Evolutionary conservation across 2,113 vertebrate genomes (phyloP), one percentile per base, ranked within the genome.

Genomic region (zebrafish (Danio rerio)): DNA sequence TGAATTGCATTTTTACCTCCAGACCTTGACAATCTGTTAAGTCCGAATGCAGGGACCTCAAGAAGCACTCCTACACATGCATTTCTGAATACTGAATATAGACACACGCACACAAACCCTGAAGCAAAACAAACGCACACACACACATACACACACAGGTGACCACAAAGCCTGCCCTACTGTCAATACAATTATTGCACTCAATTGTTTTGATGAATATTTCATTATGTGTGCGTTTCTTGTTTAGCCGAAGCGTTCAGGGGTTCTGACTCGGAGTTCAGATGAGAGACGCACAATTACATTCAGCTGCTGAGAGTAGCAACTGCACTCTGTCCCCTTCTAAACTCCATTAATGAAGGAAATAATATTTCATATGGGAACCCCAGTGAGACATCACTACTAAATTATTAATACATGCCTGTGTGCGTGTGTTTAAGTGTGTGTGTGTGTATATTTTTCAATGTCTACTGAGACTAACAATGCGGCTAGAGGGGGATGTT

Each of bases 161-260:
- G 73, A 86, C 65, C 59, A 40, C 63, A 9, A 73, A 83, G 11
- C 50, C 68, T 56, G 50, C 63, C 69, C 82, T 59, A n/a, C 56
- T 68, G 82, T 81, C 79, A 83, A 86, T 84, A 74, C 59, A 55
- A 78, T 78, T 84, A 84, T 81, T 42, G 68, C 42, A 59, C 58
- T 81, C 79, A 81, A 63, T 78, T 58, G 50, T 73, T 81, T 63
- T 78, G 61, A 77, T 86, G 68, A 86, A 84, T 86, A 86, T 86
- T 86, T 86, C 74, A 82, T 84, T 75, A 80, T 79, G 70, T 84
- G 42, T 47, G 49, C 47, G 53, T 65, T 74, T 74, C 70, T 72
- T 59, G 73, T 75, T 73, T 61, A 74, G 21, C 72, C 4, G 2
- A 55, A 76, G 73, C 6, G 13, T 63, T 63, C 45, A 50, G 18